Percentiles rank a stretch among this genome's conserved stretches.
phyloP scores from a whole-genome alignment of 2,888 invertebrate species.

The Sturmia bella region DNA sequence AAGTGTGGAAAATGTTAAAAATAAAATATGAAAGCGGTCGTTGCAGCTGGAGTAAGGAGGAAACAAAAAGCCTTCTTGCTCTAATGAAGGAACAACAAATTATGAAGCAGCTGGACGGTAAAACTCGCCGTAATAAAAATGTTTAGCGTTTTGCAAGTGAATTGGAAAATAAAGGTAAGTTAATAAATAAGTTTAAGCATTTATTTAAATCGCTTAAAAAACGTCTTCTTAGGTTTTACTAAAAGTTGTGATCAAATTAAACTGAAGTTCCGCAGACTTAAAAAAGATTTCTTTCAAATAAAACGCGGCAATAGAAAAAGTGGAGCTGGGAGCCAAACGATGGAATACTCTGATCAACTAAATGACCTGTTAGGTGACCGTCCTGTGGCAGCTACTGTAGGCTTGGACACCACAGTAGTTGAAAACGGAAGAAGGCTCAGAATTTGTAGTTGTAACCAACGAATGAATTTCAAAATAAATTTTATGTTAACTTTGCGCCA shows the following conservation, averaged over 20 bases:
- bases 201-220: too few relatives aligned
- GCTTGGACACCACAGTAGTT: background rate
- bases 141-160: background rate
- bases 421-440: too few relatives aligned
- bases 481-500: background rate
- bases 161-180: conserved; percentile 5
- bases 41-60: background rate
- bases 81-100: conserved; percentile 21
- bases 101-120: background rate
- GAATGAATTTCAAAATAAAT: background rate
- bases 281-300: background rate
- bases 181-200: background rate
- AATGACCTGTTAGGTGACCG: conserved; percentile 19
- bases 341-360: conserved; percentile 6
- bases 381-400: background rate
- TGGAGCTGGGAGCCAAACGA: background rate
- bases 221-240: background rate
- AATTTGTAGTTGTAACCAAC: background rate
- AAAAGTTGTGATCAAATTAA: conserved; percentile 9
- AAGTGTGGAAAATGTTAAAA: too few relatives aligned
- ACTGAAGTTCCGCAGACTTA: conserved; percentile 3
- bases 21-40: background rate
- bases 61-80: conserved; percentile 10
- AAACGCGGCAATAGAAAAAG: conserved; percentile 12
- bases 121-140: conserved; percentile 19